Evolutionary conservation across 2,888 invertebrate genomes (phyloP).

Genomic region (Netelia melanura): DNA sequence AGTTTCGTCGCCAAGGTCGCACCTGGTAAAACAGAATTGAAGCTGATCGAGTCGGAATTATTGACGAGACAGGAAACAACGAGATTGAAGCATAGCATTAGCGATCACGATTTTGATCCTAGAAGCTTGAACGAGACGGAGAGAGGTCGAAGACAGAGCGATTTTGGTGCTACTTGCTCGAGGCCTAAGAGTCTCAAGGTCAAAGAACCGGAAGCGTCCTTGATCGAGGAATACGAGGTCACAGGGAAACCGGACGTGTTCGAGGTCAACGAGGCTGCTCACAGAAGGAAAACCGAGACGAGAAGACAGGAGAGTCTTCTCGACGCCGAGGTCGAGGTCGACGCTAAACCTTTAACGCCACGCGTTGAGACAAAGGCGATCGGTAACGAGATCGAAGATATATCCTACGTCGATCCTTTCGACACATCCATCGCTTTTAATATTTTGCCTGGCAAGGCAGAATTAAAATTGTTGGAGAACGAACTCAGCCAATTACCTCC

Average conservation of each 20-base stretch:
- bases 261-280: conserved; percentile 59
- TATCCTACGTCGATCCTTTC: conserved; percentile 90
- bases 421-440: conserved; percentile 94
- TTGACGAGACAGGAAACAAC: conserved; percentile 73
- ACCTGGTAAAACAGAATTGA: conserved; percentile 87
- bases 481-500: conserved; percentile 88
- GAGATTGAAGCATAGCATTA: conserved; percentile 85
- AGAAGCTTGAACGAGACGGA: conserved; percentile 82
- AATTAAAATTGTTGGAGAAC: conserved; percentile 91
- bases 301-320: conserved; percentile 84
- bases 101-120: conserved; percentile 89
- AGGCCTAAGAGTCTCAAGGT: conserved; percentile 71
- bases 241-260: conserved; percentile 27
- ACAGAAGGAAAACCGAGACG: conserved; percentile 39
- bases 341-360: conserved; percentile 90
- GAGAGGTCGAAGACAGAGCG: conserved; percentile 86
- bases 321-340: conserved; percentile 87
- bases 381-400: conserved; percentile 83
- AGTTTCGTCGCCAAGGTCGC: conserved; percentile 86
- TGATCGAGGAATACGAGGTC: conserved; percentile 71
- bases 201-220: conserved; percentile 57
- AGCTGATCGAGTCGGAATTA: conserved; percentile 86
- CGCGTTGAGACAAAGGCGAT: conserved; percentile 85
- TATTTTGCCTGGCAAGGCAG: conserved; percentile 91
- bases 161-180: conserved; percentile 76